Percentiles rank a stretch among this genome's conserved stretches.
Conservation (phyloP, 2,797 vertebrate genomes). For the Eulemur coronatus region DNA sequence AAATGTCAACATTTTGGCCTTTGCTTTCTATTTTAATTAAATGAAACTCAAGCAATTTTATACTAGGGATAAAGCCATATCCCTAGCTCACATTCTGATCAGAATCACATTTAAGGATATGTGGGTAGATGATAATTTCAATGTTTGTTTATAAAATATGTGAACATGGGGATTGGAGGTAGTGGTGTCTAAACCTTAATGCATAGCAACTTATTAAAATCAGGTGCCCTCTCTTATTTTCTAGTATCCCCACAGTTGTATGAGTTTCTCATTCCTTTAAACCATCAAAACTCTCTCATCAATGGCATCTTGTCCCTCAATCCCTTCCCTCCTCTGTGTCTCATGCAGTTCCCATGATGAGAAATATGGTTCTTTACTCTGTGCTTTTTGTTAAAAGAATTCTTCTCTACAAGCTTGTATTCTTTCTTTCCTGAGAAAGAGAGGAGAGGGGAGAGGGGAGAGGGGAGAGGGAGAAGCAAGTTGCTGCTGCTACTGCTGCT, state of each 20-base stretch:
- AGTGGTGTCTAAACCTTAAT: not conserved
- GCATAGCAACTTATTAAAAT: not conserved
- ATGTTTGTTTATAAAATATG: not conserved
- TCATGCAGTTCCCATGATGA: not conserved
- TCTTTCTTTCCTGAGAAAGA: not conserved
- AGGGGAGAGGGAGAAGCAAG: not conserved
- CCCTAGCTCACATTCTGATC: not conserved
- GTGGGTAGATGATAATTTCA: not conserved
- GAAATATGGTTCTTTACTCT: not conserved
- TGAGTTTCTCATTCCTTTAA: not conserved
- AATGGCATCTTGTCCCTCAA: not conserved
- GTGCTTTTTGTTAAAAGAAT: constrained; percentile 26
- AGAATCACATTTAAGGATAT: not conserved
- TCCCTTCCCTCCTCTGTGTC: not conserved
- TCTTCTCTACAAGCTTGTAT: not conserved
- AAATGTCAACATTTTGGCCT: not conserved
- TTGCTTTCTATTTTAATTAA: constrained; percentile 28
- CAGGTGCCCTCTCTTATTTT: not conserved
- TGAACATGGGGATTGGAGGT: not conserved
- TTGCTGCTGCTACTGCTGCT: not conserved
- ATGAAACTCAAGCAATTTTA: not conserved
- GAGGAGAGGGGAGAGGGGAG: rapidly evolving
- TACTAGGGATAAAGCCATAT: not conserved
- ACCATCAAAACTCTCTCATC: not conserved
- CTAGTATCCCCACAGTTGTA: not conserved